Base-by-base conservation (phyloP, 1,140 invertebrate genomes). In the Mercenaria mercenaria region DNA sequence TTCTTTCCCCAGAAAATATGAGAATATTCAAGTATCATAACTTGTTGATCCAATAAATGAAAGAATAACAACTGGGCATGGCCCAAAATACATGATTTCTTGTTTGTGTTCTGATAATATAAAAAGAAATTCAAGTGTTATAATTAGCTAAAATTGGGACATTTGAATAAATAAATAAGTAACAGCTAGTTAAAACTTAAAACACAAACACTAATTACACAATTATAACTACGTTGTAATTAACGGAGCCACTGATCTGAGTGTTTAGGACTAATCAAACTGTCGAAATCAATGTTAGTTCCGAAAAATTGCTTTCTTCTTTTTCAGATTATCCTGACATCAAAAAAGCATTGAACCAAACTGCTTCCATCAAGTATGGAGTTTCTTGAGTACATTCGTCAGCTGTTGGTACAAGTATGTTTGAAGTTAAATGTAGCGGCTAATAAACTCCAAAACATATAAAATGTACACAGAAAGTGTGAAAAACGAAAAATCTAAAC, bases 371-470 rank as follows among this genome's bases (percentile, higher is more conserved):
- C 80, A 79, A 67, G 37, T 50, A 26, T 15, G 32, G 26, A 79
- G 37, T 52, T 82, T 26, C 37, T n/a, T 50, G 11, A 67, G 80
- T 82, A 39, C 80, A 37, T 32, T 37, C 34, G 80, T 82, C 80
- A 82, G 80, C 80, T 82, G 80, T 67, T 29, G 29, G 80, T 10
- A 41, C 1, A n/a, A 29, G 37, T 3, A 43, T 64, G 80, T 82
- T 82, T 82, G 80, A 82, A 59, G 80, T 82, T 64, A 34, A 82
- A 82, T 82, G 80, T 59, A 82, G 50, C 37, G 52, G 23, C 80
- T 82, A 82, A 82, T 82, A 64, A 82, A 82, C 61, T 61, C 50
- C 29, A 64, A 82, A 82, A 82, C 80, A 64, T 82, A 82, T 32
- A 67, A 64, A 64, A 41, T 39, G 37, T 47, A 37, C 11, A 64